A percentile compares a stretch with the other conserved stretches of the same genome.
Evolutionary conservation across 2,113 vertebrate species (phyloP).

Genomic region (Forbesichthys papilliferus): DNA sequence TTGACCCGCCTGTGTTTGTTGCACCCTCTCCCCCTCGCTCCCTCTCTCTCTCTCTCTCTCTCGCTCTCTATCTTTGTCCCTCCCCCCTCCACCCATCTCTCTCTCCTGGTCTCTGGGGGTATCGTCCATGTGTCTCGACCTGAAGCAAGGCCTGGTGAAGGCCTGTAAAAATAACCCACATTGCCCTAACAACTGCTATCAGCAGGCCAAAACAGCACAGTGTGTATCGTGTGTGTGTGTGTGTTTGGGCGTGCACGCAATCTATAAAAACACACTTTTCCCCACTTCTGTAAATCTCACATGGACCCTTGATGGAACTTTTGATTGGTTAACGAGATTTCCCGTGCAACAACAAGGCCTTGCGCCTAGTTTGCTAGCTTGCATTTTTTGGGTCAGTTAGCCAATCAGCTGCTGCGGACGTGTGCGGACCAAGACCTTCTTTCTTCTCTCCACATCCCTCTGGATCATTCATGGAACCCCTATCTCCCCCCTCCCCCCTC

Average conservation of each 20-base stretch:
- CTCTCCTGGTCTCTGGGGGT: conserved; percentile 43
- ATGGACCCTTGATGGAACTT: conserved; percentile 33
- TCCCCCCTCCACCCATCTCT: background rate
- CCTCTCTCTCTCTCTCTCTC: background rate
- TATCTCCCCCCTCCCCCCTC: conserved; percentile 12
- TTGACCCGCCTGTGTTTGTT: background rate
- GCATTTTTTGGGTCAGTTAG: conserved; percentile 51
- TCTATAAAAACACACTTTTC: conserved; percentile 39
- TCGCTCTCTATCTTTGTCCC: background rate
- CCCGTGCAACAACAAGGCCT: conserved; percentile 43
- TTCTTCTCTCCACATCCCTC: conserved; percentile 40
- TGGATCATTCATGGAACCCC: conserved; percentile 9
- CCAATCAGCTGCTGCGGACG: conserved; percentile 42
- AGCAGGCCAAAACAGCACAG: no score
- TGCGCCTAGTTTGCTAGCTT: conserved; percentile 50
- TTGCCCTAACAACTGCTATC: conserved; percentile 52
- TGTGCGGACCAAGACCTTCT: background rate
- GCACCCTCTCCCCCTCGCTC: background rate
- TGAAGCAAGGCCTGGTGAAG: no score
- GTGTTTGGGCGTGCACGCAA: conserved; percentile 18
- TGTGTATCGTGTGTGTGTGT: conserved; percentile 19
- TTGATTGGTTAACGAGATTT: conserved; percentile 57
- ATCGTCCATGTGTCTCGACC: conserved; percentile 9
- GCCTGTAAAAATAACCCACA: conserved; percentile 68
- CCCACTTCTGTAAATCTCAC: conserved; percentile 48